Conservation (phyloP, 2,888 invertebrate species). For the Cancer borealis region DNA sequence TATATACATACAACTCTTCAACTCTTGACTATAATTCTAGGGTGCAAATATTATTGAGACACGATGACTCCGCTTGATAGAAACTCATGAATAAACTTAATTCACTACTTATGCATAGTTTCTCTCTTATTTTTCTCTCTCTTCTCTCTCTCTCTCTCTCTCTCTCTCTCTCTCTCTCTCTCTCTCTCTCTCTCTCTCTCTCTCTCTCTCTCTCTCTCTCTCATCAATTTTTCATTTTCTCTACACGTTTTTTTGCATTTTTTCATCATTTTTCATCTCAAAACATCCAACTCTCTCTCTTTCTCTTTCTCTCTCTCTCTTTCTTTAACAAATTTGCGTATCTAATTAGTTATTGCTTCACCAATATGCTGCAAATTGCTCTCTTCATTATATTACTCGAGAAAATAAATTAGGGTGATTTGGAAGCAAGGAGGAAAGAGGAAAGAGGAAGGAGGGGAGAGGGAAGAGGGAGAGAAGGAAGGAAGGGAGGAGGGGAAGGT, state of each 20-base stretch:
- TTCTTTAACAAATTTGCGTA: neutral
- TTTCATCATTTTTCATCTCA: too few relatives aligned
- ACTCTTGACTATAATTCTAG: too few relatives aligned
- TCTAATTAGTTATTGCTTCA: neutral
- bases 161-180: slow-evolving; percentile 39
- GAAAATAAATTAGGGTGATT: neutral
- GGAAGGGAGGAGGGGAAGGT: neutral
- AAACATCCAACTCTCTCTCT: neutral
- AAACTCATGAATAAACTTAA: neutral
- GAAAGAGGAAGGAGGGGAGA: too few relatives aligned
- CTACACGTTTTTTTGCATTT: too few relatives aligned
- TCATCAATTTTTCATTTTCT: too few relatives aligned
- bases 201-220: slow-evolving; percentile 18
- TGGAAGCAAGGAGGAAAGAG: neutral
- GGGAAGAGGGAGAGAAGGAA: neutral
- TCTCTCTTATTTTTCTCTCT: neutral
- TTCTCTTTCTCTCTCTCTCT: neutral
- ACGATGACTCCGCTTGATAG: too few relatives aligned
- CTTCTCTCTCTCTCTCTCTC: slow-evolving; percentile 24
- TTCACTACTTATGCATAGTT: neutral
- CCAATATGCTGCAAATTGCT: neutral
- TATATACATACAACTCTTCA: too few relatives aligned
- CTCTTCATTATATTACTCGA: neutral
- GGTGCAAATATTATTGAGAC: too few relatives aligned
- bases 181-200: slow-evolving; percentile 49